phyloP scores from a whole-genome alignment of 2,113 vertebrate genomes.

The Notarius quadriscutis region DNA sequence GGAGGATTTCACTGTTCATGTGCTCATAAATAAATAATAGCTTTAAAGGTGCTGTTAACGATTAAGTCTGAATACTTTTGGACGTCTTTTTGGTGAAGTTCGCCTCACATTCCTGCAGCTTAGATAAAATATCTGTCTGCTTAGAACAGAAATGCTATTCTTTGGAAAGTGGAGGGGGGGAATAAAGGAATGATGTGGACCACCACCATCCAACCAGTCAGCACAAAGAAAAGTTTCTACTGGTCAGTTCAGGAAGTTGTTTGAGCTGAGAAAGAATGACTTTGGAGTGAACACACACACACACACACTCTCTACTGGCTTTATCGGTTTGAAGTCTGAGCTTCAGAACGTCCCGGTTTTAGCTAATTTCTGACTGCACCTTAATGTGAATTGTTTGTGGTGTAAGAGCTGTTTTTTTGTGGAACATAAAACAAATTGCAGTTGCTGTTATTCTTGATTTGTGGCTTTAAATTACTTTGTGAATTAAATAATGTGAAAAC shows the following conservation, averaged over 20 bases:
- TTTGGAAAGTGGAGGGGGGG: neutral
- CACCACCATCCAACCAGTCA: neutral
- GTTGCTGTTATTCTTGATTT: neutral
- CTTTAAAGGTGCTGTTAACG: neutral
- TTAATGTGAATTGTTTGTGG: neutral
- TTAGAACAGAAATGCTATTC: neutral
- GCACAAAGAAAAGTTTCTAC: neutral
- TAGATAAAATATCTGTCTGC: neutral
- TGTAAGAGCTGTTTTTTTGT: neutral
- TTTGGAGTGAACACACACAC: neutral
- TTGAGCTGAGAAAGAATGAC: neutral
- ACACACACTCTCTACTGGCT: neutral
- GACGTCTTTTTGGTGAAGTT: neutral
- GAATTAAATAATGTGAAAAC: neutral
- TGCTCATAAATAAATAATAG: neutral
- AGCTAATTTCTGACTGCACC: neutral
- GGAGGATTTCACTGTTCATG: neutral
- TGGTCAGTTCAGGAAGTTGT: neutral
- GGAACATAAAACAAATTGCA: neutral
- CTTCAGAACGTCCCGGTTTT: neutral
- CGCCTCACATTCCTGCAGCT: neutral
- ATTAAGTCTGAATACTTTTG: neutral
- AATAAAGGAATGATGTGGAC: neutral
- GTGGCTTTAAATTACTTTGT: neutral
- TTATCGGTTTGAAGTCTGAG: neutral